These are phyloP conservation scores for Saimiri boliviensis DNA, from an alignment of 2,113 vertebrate genomes.

Conservation along the genomic window DNA sequence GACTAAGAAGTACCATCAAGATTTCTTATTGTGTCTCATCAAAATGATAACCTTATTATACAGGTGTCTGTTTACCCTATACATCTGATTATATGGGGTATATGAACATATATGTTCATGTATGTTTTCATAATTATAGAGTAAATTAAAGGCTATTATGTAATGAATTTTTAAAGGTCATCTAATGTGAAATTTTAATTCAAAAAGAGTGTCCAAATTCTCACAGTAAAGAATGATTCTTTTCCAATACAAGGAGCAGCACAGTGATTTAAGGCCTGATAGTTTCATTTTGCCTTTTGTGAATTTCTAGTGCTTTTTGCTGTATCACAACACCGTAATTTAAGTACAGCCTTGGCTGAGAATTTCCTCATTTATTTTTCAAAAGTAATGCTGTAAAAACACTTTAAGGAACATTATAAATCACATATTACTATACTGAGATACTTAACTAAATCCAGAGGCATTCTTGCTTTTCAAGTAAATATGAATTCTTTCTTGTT, in stretches of 20 bases:
- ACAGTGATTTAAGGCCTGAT: not conserved
- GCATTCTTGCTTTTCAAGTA: slow-evolving; percentile 56
- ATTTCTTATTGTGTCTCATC: not conserved
- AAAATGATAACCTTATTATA: not conserved
- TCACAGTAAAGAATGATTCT: not conserved
- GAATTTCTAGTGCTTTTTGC: not conserved
- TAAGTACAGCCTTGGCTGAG: slow-evolving; percentile 45
- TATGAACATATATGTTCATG: not conserved
- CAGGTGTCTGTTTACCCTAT: not conserved
- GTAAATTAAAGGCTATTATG: not conserved
- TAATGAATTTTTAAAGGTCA: not conserved
- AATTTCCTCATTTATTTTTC: slow-evolving; percentile 56
- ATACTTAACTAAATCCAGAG: slow-evolving; percentile 51
- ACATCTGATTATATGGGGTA: no score
- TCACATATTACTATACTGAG: slow-evolving; percentile 39
- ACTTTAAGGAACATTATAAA: slow-evolving; percentile 43
- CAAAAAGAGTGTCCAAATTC: not conserved
- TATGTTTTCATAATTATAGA: not conserved
- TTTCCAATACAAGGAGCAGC: not conserved
- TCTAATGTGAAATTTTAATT: not conserved
- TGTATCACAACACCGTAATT: not conserved
- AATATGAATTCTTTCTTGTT: slow-evolving; percentile 48
- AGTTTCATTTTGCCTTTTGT: not conserved
- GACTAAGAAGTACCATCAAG: not conserved
- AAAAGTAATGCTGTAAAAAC: slow-evolving; percentile 51